A percentile compares a stretch with the other conserved stretches of the same genome.
Conservation (phyloP, 1,140 invertebrate species). For the Cotesia glomerata region DNA sequence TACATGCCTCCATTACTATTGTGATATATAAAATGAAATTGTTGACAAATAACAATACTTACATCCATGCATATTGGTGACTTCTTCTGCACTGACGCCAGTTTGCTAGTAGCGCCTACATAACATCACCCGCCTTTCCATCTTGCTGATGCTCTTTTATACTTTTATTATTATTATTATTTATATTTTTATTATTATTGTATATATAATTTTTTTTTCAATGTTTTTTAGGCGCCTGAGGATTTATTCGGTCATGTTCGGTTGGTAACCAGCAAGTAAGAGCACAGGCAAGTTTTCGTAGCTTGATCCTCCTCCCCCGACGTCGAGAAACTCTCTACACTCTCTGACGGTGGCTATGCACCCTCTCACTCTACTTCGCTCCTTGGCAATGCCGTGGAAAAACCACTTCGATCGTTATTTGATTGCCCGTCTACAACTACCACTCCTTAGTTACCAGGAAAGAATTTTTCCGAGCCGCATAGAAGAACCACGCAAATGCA, state of each 20-base stretch:
- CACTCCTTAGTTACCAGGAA: conserved; percentile 13
- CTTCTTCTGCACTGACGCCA: neutral
- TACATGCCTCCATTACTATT: no score
- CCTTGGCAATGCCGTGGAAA: conserved; percentile 12
- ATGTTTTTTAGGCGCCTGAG: conserved; percentile 11
- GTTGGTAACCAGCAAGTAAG: neutral
- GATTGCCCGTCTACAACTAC: conserved; percentile 4
- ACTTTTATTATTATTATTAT: neutral
- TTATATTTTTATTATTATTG: conserved; percentile 3
- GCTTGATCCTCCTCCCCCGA: neutral
- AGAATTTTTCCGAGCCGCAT: neutral
- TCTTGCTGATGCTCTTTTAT: neutral
- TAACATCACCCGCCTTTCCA: neutral
- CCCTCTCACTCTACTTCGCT: conserved; percentile 2
- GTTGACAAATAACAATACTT: neutral
- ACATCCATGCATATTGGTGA: neutral
- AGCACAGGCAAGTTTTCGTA: conserved; percentile 3
- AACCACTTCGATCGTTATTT: conserved; percentile 21
- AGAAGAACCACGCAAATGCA: conserved; percentile 3
- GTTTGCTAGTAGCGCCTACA: neutral
- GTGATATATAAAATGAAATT: neutral
- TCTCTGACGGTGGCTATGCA: neutral
- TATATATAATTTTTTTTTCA: conserved; percentile 7
- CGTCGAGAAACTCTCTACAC: neutral
- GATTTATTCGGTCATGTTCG: conserved; percentile 7